phyloP scores from a whole-genome alignment of 2,113 vertebrate species.

The Loxodonta africana region DNA sequence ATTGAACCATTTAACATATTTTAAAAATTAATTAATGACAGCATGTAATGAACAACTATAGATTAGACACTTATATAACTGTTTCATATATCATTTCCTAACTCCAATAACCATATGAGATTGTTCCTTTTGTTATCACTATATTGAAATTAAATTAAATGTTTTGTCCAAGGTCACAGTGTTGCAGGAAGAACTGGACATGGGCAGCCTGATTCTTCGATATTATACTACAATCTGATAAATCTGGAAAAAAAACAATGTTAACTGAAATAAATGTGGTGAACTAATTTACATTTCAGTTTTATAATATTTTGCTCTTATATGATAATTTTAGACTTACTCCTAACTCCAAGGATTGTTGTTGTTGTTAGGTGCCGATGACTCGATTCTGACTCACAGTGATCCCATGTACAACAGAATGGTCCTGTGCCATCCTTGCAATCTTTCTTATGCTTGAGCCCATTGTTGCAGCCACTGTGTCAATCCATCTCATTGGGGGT shows the following conservation, averaged over 20 bases:
- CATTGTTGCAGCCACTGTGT: too few relatives aligned
- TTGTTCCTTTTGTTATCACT: neutral
- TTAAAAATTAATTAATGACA: constrained; percentile 5
- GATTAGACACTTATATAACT: neutral
- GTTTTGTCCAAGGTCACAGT: neutral
- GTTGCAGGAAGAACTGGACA: neutral
- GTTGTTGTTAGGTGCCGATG: too few relatives aligned
- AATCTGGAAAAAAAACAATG: neutral
- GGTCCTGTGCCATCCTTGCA: too few relatives aligned
- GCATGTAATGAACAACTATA: neutral
- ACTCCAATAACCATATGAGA: neutral
- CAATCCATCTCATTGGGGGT: too few relatives aligned
- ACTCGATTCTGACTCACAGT: too few relatives aligned
- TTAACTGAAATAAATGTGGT: neutral
- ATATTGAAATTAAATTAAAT: neutral
- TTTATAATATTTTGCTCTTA: constrained; percentile 12
- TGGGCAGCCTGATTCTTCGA: neutral
- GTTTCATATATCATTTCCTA: neutral
- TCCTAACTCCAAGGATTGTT: neutral
- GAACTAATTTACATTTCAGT: neutral
- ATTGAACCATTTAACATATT: neutral
- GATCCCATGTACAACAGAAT: too few relatives aligned
- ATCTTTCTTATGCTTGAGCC: too few relatives aligned
- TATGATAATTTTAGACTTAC: constrained; percentile 8
- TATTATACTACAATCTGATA: neutral